Evolutionary conservation across 2,113 vertebrate species (phyloP).

Genomic region (Oncorhynchus clarkii): DNA sequence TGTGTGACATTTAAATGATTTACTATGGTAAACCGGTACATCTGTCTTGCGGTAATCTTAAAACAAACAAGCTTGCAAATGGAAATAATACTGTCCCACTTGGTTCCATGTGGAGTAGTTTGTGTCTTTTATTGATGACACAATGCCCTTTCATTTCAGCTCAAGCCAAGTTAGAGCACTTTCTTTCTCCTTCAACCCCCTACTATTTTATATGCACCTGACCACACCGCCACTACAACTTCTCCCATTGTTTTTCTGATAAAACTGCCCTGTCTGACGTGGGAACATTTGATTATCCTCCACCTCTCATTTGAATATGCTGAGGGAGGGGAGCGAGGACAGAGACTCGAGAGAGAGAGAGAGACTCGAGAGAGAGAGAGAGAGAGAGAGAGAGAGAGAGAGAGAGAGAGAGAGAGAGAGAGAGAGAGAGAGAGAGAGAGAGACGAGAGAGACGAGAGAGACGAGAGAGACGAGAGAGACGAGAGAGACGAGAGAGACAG

Average conservation of each 20-base stretch:
- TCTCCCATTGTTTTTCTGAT: conserved; percentile 40
- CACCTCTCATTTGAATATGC: conserved; percentile 61
- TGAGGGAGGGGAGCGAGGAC: conserved; percentile 22
- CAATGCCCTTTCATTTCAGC: not conserved
- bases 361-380: not conserved
- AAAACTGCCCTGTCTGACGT: conserved; percentile 36
- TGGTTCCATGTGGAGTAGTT: not conserved
- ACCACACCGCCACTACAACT: conserved; percentile 33
- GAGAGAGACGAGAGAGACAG: too few relatives aligned
- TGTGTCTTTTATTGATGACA: conserved; percentile 13
- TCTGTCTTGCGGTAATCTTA: too few relatives aligned
- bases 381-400: not conserved
- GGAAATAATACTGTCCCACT: not conserved
- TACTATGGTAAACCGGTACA: not conserved
- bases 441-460: too few relatives aligned
- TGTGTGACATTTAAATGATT: conserved; percentile 3
- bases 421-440: too few relatives aligned
- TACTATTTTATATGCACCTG: conserved; percentile 26
- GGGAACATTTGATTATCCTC: conserved; percentile 57
- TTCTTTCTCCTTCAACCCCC: conserved; percentile 16
- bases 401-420: too few relatives aligned
- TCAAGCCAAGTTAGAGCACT: not conserved
- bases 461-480: too few relatives aligned
- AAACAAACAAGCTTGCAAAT: conserved; percentile 1
- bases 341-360: conserved; percentile 11